These are phyloP conservation scores for Berghia stephanieae DNA, from an alignment of 1,140 invertebrate species.

Conservation along the genomic window DNA sequence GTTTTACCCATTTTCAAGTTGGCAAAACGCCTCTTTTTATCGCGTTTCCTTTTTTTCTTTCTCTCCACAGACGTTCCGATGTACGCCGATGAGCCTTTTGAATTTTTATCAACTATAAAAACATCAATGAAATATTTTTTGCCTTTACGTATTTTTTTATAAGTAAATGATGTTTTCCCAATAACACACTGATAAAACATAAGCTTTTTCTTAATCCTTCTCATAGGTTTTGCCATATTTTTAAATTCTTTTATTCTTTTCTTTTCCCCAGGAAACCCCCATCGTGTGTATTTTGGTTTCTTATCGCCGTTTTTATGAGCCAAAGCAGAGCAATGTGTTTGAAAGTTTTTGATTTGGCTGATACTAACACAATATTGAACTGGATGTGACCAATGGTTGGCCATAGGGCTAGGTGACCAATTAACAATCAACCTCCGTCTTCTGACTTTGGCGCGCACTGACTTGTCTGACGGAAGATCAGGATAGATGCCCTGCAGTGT, in stretches of 20 bases:
- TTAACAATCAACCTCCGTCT: conserved; percentile 39
- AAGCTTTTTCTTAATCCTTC: conserved; percentile 32
- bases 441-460: conserved; percentile 40
- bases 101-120: conserved; percentile 53
- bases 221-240: conserved; percentile 39
- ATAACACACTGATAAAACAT: conserved; percentile 57
- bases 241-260: conserved; percentile 25
- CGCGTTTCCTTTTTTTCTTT: conserved; percentile 33
- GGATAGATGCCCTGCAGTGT: conserved; percentile 40
- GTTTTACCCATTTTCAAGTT: conserved; percentile 43
- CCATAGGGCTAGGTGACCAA: conserved; percentile 44
- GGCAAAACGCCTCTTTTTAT: background rate
- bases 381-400: background rate
- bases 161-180: conserved; percentile 53
- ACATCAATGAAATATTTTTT: conserved; percentile 62
- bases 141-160: conserved; percentile 45
- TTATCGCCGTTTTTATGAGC: conserved; percentile 45
- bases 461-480: conserved; percentile 41
- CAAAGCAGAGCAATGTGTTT: conserved; percentile 52
- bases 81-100: conserved; percentile 52
- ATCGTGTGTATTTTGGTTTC: conserved; percentile 42
- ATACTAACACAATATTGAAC: conserved; percentile 60
- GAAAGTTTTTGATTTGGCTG: conserved; percentile 48
- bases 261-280: conserved; percentile 54
- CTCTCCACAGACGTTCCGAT: conserved; percentile 46